A percentile compares a stretch with the other conserved stretches of the same genome.
Evolutionary conservation across 2,888 invertebrate genomes (phyloP).

Genomic region (Tipula confusa): DNA sequence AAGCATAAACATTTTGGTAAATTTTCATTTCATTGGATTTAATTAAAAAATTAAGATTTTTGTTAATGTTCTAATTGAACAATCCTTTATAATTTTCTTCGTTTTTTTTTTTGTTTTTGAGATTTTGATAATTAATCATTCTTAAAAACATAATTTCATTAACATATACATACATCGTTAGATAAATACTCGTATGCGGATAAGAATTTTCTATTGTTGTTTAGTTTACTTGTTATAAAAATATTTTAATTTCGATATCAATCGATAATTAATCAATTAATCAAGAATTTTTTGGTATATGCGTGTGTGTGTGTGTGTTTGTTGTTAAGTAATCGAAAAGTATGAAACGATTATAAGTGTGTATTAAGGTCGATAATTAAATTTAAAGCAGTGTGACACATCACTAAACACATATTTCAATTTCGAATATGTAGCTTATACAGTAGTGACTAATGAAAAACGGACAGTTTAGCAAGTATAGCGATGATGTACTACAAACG

Average conservation of each 20-base stretch:
- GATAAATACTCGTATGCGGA: background rate
- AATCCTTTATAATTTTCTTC: background rate
- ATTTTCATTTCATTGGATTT: background rate
- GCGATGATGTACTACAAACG: no score
- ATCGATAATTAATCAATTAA: background rate
- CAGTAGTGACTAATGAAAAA: no score
- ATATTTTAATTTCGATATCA: background rate
- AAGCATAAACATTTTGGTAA: background rate
- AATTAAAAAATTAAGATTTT: background rate
- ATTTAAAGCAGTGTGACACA: background rate
- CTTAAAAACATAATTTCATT: background rate
- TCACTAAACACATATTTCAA: background rate
- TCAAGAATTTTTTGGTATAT: no score
- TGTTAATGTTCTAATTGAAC: background rate
- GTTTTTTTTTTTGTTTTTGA: no score
- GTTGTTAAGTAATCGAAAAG: background rate
- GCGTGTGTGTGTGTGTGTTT: no score
- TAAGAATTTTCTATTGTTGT: background rate
- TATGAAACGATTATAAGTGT: background rate
- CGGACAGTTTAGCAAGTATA: no score
- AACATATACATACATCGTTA: background rate
- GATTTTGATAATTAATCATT: constrained; percentile 7
- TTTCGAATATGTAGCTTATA: no score
- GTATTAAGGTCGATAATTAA: background rate
- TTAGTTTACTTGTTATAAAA: background rate